These are phyloP conservation scores for Amazonetta brasiliensis DNA, from an alignment of 2,797 vertebrate species.

Conservation along the genomic window DNA sequence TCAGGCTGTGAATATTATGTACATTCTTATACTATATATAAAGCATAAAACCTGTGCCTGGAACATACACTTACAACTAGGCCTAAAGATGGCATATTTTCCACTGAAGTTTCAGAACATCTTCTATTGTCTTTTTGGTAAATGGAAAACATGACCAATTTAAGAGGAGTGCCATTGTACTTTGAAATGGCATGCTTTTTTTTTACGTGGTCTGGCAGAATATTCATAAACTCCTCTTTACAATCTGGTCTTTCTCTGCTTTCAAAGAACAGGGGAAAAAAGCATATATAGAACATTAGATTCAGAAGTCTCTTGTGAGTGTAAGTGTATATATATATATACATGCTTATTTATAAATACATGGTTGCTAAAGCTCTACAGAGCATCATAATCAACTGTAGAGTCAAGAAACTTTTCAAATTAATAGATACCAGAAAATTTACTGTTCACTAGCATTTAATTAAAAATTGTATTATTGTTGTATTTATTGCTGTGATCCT, in stretches of 20 bases:
- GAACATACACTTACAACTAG: background rate
- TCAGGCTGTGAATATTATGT: background rate
- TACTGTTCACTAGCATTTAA: constrained; percentile 4
- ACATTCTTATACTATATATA: background rate
- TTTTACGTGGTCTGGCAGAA: background rate
- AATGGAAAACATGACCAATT: background rate
- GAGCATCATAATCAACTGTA: background rate
- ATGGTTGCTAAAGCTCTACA: background rate
- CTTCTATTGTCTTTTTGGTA: background rate
- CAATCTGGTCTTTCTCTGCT: background rate
- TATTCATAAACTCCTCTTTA: background rate
- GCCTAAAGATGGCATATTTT: background rate
- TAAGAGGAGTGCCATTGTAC: background rate
- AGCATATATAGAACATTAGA: background rate
- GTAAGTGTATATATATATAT: background rate
- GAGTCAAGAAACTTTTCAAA: constrained; percentile 24
- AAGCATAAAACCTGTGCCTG: background rate
- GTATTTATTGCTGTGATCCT: background rate
- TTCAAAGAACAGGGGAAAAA: background rate
- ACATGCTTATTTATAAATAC: background rate
- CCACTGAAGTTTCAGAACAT: background rate
- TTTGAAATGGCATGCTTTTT: background rate
- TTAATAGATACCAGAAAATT: constrained; percentile 15
- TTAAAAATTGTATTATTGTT: background rate
- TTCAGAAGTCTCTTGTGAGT: background rate